Percentiles rank a stretch among this genome's conserved stretches.
Conservation (phyloP, 2,113 vertebrate species). For the Oryzias woworae region DNA sequence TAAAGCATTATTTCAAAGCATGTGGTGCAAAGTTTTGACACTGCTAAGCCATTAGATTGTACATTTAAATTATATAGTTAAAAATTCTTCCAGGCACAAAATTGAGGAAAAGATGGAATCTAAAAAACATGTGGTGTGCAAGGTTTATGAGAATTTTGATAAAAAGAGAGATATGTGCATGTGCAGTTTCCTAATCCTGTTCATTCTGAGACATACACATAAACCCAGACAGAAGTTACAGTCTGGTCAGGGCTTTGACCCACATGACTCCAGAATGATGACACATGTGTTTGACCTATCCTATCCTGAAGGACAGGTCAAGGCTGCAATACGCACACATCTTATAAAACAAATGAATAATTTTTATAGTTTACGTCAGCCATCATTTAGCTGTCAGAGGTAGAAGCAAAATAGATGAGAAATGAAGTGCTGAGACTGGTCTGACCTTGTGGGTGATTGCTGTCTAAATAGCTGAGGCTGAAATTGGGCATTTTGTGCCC, state of each 20-base stretch:
- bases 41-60: constrained; percentile 4
- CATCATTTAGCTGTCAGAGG: constrained; percentile 75
- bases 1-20: too few relatives aligned
- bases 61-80: constrained; percentile 10
- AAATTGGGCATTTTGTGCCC: constrained; percentile 77
- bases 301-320: constrained; percentile 42
- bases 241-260: constrained; percentile 14
- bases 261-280: constrained; percentile 42
- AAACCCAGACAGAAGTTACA: constrained; percentile 22
- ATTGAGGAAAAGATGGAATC: constrained; percentile 45
- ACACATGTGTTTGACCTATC: constrained; percentile 57
- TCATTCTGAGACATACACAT: constrained; percentile 1
- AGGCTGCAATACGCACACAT: constrained; percentile 30
- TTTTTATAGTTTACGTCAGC: constrained; percentile 60
- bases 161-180: constrained; percentile 12
- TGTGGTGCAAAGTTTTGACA: too few relatives aligned
- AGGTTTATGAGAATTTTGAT: constrained; percentile 45
- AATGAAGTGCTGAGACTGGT: constrained; percentile 67
- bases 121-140: constrained; percentile 25
- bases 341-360: constrained; percentile 46
- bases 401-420: constrained; percentile 68
- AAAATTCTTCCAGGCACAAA: constrained; percentile 3
- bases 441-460: constrained; percentile 74
- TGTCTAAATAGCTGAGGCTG: constrained; percentile 62
- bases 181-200: too few relatives aligned